phyloP scores from a whole-genome alignment of 2,113 vertebrate species.

The Trichomycterus rosablanca region DNA sequence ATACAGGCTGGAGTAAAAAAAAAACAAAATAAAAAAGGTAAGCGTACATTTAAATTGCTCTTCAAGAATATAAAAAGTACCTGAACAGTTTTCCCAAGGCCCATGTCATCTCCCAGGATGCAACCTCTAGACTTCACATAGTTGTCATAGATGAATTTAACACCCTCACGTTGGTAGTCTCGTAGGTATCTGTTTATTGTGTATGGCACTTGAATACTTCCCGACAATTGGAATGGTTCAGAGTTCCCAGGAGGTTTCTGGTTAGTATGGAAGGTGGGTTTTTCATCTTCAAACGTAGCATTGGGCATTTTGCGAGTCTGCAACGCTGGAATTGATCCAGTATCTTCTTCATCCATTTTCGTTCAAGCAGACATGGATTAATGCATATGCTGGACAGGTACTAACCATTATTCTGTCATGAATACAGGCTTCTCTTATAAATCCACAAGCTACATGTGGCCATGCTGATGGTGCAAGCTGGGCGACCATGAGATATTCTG shows the following conservation, averaged over 20 bases:
- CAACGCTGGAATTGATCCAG: constrained; percentile 7
- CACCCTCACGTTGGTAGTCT: constrained; percentile 91
- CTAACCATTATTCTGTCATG: background rate
- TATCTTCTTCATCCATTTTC: constrained; percentile 43
- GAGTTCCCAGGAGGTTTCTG: constrained; percentile 56
- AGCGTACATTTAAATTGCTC: no score
- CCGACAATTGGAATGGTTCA: constrained; percentile 71
- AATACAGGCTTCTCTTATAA: background rate
- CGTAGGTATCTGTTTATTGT: constrained; percentile 93
- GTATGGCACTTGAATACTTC: constrained; percentile 75
- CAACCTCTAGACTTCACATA: constrained; percentile 78
- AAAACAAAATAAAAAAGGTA: no score
- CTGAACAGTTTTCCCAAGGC: constrained; percentile 96
- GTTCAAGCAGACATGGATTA: background rate
- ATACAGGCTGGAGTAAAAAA: no score
- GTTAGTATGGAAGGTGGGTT: constrained; percentile 77
- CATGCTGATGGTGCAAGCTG: background rate
- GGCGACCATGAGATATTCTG: no score
- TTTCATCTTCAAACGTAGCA: constrained; percentile 65
- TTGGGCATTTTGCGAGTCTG: constrained; percentile 53
- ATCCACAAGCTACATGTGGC: background rate
- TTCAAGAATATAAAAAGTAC: no score
- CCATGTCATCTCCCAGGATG: constrained; percentile 97
- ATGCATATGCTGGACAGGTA: background rate
- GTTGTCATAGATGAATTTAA: constrained; percentile 79